Evolutionary conservation across 1,140 invertebrate genomes (phyloP).

Genomic region (Monomorium pharaonis): DNA sequence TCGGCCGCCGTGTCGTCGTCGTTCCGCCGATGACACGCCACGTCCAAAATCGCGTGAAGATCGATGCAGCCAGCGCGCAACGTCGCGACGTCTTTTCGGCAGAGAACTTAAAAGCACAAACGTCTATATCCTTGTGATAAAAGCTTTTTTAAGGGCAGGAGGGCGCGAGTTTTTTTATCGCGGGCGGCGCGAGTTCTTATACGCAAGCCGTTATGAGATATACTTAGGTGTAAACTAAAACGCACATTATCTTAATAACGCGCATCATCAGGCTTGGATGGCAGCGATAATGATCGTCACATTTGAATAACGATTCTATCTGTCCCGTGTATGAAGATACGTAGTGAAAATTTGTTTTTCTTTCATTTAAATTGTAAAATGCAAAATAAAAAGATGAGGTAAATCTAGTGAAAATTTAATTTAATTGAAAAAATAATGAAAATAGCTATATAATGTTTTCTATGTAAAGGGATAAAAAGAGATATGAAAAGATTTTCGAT

Average conservation of each 20-base stretch:
- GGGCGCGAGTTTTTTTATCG: neutral
- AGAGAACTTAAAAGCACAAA: constrained; percentile 20
- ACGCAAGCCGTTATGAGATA: neutral
- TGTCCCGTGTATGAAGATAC: neutral
- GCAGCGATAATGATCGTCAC: constrained; percentile 1
- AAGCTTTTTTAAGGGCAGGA: neutral
- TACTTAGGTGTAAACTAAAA: neutral
- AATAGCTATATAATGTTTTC: neutral
- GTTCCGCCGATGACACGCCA: constrained; percentile 60
- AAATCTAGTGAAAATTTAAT: neutral
- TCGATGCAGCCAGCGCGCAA: constrained; percentile 47
- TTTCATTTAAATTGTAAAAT: neutral
- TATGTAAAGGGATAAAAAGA: neutral
- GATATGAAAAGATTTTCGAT: neutral
- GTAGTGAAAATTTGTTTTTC: neutral
- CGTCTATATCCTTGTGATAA: constrained; percentile 24
- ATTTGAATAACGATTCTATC: neutral
- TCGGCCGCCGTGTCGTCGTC: constrained; percentile 59
- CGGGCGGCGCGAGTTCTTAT: neutral
- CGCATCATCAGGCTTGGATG: neutral
- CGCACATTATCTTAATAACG: neutral
- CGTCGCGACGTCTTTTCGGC: neutral
- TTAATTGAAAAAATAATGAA: neutral
- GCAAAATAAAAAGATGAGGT: neutral
- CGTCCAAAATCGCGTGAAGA: constrained; percentile 59